Evolutionary conservation across 2,888 invertebrate genomes (phyloP), one percentile per base, ranked within the genome.

Genomic region (Laothoe populi): DNA sequence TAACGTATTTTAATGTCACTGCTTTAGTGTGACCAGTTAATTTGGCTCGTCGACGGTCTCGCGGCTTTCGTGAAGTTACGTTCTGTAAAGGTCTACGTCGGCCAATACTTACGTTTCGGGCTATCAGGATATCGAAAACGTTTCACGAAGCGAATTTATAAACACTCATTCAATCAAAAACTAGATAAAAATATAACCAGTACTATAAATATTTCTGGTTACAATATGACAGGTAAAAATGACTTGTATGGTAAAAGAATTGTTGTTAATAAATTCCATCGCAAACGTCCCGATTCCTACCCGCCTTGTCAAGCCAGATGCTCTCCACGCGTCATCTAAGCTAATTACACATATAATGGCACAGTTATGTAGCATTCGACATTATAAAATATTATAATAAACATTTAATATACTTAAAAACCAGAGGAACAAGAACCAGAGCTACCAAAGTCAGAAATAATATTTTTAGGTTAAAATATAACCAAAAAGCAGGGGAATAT

Each of bases 281-380:
- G 19, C 16, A 53, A 53, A 31, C 16, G 10, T 53, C 35, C 53
- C 19, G 35, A 13, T 23, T 44, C 26, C 49, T 31, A 59, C 49
- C 60, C 60, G 19, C 68, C 69, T 67, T 71, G 71, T 73, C 67
- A 70, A 67, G 65, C 71, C 77, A 74, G 76, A 75, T 79, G 78
- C 72, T 75, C 72, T 75, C 75, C 77, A 73, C 74, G 74, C 76
- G 72, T 70, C 46, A 79, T 65, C 74, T 83, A 84, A 68, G 62
- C 75, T 82, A 79, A 78, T 82, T 81, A 87, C 79, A 82, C 78
- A 77, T 79, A 82, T 85, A 87, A 90, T 89, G 90, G 90, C 90
- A 90, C 90, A 88, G 77, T 78, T 77, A 89, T 88, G 84, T 89
- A 87, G 84, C 86, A 83, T 85, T 84, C 81, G 78, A 84, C 73